A percentile compares a stretch with the other conserved stretches of the same genome.
These are phyloP conservation scores for Zaprionus gabonicus DNA, from an alignment of 1,140 invertebrate genomes.

Conservation along the genomic window DNA sequence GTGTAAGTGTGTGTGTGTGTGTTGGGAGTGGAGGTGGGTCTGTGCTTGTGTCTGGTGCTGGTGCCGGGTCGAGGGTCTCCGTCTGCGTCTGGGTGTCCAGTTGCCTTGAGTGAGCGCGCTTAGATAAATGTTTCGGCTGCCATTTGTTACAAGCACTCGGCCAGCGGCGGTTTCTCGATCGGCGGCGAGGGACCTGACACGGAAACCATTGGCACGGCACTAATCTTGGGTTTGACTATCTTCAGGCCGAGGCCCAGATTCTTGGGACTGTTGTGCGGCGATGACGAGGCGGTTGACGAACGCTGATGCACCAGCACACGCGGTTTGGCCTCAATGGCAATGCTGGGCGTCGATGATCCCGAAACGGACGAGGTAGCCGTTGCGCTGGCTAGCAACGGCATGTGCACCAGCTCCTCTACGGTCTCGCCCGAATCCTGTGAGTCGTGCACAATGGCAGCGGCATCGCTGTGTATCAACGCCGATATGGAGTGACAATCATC, in stretches of 20 bases:
- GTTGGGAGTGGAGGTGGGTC: neutral
- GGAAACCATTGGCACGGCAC: constrained; percentile 90
- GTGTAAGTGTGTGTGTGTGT: constrained; percentile 6
- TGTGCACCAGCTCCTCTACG: constrained; percentile 75
- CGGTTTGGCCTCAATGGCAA: constrained; percentile 85
- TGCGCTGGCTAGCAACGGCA: constrained; percentile 57
- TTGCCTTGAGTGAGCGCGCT: constrained; percentile 72
- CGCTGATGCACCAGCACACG: constrained; percentile 85
- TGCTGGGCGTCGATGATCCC: constrained; percentile 62
- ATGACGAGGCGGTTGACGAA: constrained; percentile 85
- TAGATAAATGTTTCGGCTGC: constrained; percentile 85
- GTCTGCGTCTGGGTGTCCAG: constrained; percentile 50
- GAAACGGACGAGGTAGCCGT: constrained; percentile 62
- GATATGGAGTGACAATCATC: constrained; percentile 62
- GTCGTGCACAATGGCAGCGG: constrained; percentile 58
- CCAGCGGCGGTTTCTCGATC: constrained; percentile 86
- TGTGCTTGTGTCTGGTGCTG: constrained; percentile 1
- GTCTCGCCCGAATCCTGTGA: constrained; percentile 80
- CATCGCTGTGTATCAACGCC: constrained; percentile 63
- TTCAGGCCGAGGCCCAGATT: constrained; percentile 65
- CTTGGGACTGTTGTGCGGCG: constrained; percentile 85
- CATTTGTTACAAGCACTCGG: constrained; percentile 85
- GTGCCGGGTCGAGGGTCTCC: constrained; percentile 12
- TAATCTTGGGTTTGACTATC: constrained; percentile 86
- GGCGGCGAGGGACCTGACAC: constrained; percentile 92